phyloP scores from a whole-genome alignment of 2,113 vertebrate species.

The Syngnathus scovelli region DNA sequence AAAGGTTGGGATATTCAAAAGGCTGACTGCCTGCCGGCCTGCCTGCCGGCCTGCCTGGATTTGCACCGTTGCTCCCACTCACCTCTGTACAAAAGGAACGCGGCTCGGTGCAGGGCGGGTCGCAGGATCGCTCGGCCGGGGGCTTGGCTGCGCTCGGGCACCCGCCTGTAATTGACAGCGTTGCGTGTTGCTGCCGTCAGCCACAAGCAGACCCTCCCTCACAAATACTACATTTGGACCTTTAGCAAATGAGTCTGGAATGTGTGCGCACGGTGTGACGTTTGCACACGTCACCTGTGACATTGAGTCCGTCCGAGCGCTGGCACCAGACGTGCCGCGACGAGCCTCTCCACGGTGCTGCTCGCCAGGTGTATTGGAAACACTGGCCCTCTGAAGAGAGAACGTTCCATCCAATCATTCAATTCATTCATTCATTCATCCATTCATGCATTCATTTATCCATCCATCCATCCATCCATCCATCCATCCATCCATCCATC shows the following conservation, averaged over 20 bases:
- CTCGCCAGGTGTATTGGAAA: slow-evolving; percentile 91
- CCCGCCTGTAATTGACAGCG: slow-evolving; percentile 77
- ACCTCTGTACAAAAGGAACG: slow-evolving; percentile 92
- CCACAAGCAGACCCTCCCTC: no score
- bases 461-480: no score
- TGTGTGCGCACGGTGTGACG: neutral
- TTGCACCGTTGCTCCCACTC: slow-evolving; percentile 39
- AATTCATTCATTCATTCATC: no score
- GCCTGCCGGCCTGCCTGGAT: no score
- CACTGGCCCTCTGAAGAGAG: slow-evolving; percentile 80
- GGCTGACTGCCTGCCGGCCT: no score
- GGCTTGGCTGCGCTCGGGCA: slow-evolving; percentile 79
- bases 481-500: no score
- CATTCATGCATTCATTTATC: no score
- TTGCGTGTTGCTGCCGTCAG: neutral
- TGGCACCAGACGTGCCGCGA: slow-evolving; percentile 92
- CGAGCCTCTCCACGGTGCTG: slow-evolving; percentile 83
- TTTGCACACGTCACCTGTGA: slow-evolving; percentile 78
- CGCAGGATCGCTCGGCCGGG: slow-evolving; percentile 87
- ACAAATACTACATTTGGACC: no score
- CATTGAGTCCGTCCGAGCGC: slow-evolving; percentile 91
- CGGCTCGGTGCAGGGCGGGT: slow-evolving; percentile 84
- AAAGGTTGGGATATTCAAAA: no score
- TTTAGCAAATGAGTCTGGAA: neutral
- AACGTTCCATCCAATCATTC: neutral